Evolutionary conservation across 2,888 invertebrate genomes (phyloP), one percentile per base, ranked within the genome.

Genomic region (Choristoneura rosaceana): DNA sequence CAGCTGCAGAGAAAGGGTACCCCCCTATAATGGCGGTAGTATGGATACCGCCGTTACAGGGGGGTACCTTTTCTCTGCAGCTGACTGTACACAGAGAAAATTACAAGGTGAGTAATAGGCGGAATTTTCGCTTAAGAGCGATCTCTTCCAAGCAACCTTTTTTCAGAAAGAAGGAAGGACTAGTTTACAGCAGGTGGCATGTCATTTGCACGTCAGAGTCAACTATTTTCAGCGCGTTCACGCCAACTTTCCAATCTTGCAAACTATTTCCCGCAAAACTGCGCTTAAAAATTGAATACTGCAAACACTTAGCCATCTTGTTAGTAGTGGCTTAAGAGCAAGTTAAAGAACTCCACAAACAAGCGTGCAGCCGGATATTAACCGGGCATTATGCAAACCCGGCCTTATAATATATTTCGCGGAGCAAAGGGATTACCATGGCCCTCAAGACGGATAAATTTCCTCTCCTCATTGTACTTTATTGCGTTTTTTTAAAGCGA

Each of bases 331-430:
- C 65, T 73, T 60, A 69, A 62, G 59, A 69, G 50, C 64, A 60
- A 64, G 41, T 69, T 69, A 70, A 75, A 69, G 73, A 73, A 74
- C 65, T 73, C 67, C 73, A 71, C 75, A 77, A 80, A 75, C 76
- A 70, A 75, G 65, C 74, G 25, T 60, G 25, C 59, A 55, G 64
- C 73, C 76, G 70, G 74, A 71, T 74, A 84, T 85, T 85, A 87
- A 84, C 86, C 80, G 81, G 79, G 82, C 81, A 85, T 85, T 86
- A 86, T 86, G 86, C 82, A 83, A 87, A 87, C 85, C 82, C 81
- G 81, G 82, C 78, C 87, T 89, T 83, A 84, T 85, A 85, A 88
- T 88, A 89, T 85, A 87, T 88, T 87, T 84, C 77, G 82, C 81
- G 76, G 82, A 77, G 80, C 78, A 74, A 80, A 76, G 75, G 86